A percentile compares a stretch with the other conserved stretches of the same genome.
These are phyloP conservation scores for Pygoscelis adeliae DNA, from an alignment of 2,113 vertebrate species.

Conservation along the genomic window DNA sequence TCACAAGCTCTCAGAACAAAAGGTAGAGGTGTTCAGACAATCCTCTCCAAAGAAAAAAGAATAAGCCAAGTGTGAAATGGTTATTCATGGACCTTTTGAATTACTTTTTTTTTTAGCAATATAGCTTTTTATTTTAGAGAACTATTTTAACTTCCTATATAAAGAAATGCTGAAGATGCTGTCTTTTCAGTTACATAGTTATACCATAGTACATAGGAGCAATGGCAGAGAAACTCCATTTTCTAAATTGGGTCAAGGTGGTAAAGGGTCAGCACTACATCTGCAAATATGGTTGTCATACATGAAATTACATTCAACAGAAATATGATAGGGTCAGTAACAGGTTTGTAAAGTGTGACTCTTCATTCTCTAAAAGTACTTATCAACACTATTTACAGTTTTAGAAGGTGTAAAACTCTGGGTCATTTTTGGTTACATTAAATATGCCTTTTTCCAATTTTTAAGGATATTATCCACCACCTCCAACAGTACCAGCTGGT, in stretches of 20 bases:
- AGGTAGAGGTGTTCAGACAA: background rate
- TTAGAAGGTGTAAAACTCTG: constrained; percentile 22
- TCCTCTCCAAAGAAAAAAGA: background rate
- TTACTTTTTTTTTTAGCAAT: background rate
- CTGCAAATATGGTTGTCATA: background rate
- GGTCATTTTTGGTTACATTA: constrained; percentile 52
- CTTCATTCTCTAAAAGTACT: background rate
- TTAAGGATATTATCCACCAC: constrained; percentile 88
- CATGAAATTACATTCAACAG: background rate
- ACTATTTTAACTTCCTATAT: background rate
- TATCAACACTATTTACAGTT: background rate
- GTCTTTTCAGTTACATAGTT: background rate
- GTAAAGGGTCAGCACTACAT: background rate
- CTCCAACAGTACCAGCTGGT: constrained; percentile 84
- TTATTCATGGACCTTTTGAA: background rate
- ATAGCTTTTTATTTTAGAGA: background rate
- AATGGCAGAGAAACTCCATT: background rate
- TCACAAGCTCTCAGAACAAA: background rate
- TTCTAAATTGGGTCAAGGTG: background rate
- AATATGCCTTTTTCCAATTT: constrained; percentile 67
- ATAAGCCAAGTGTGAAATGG: background rate
- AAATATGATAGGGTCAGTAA: background rate
- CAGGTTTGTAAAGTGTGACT: background rate
- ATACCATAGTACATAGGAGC: background rate
- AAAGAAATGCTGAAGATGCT: background rate